Evolutionary conservation across 1,140 invertebrate genomes (phyloP).

Genomic region (Diachasmimorpha longicaudata): DNA sequence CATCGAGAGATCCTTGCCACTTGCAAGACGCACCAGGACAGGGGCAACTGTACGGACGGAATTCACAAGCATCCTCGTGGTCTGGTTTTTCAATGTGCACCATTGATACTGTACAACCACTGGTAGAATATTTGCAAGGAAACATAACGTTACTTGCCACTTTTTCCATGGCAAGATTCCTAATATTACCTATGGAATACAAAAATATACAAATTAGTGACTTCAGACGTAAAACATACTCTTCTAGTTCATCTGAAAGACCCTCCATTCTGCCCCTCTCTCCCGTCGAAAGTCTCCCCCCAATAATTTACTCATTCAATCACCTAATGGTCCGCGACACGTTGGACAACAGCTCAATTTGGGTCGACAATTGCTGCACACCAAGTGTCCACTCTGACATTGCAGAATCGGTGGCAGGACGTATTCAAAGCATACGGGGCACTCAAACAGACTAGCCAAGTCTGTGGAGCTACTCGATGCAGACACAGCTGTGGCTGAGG

Average conservation of each 20-base stretch:
- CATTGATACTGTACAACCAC: slow-evolving; percentile 91
- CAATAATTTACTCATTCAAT: background rate
- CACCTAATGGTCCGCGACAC: slow-evolving; percentile 90
- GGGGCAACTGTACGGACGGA: slow-evolving; percentile 95
- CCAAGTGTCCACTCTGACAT: slow-evolving; percentile 86
- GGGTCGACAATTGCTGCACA: slow-evolving; percentile 94
- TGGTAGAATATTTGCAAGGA: slow-evolving; percentile 98
- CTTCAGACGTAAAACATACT: too few relatives aligned
- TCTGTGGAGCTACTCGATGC: slow-evolving; percentile 73
- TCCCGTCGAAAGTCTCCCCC: background rate
- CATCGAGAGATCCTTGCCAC: slow-evolving; percentile 95
- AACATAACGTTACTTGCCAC: slow-evolving; percentile 98
- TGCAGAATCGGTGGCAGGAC: slow-evolving; percentile 95
- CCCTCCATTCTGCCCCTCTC: too few relatives aligned
- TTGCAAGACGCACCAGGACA: slow-evolving; percentile 99
- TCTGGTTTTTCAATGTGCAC: slow-evolving; percentile 96
- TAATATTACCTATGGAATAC: slow-evolving; percentile 81
- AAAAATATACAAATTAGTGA: background rate
- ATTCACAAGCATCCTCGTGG: slow-evolving; percentile 98
- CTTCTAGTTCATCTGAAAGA: too few relatives aligned
- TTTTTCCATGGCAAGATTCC: slow-evolving; percentile 99
- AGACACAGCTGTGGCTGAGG: slow-evolving; percentile 56
- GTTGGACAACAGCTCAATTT: slow-evolving; percentile 97
- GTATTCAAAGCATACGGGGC: slow-evolving; percentile 99
- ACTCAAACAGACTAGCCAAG: slow-evolving; percentile 95